Base-by-base conservation (phyloP, 2,797 vertebrate species). In the Esox lucius region DNA sequence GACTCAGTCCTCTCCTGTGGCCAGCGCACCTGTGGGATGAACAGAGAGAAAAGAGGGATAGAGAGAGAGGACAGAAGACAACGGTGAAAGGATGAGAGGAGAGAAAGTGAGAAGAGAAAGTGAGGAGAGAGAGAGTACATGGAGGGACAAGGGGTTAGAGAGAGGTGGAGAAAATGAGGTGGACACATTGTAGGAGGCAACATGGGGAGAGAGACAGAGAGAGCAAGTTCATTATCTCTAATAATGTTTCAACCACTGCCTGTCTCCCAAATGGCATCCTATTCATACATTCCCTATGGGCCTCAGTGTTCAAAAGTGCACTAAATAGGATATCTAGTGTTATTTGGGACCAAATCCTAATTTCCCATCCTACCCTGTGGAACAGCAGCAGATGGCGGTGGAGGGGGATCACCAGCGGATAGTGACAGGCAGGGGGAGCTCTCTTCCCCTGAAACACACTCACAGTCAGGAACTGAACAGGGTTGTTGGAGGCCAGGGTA, bases 331-430 rank as follows among this genome's bases (percentile, higher is more conserved):
- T n/a, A 61, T 61, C n/a, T 19, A n/a, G 56, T 13, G 11, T 61
- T 24, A 26, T 26, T 61, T 59, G n/a, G 7, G 56, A 59, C n/a
- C 11, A 24, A 22, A 11, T 9, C 8, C 8, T 61, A 1, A 12
- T 26, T 61, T 61, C 22, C 56, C 17, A 16, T n/a, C 90, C 35
- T 90, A 95, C 94, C 93, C 94, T 90, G 86, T 95, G 91, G 78
- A 94, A 94, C 70, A 95, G 91, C 77, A 94, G 90, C 82, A 94
- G 89, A 86, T 94, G 93, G 17, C 90, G 92, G 81, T 91, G 92
- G 42, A 92, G 87, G 77, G 92, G 90, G 51, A 90, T 93, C 91
- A 94, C 94, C 83, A 95, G 90, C 0, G 92, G 94, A 88, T 94
- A 93, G 80, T 91, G 90, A 77, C 93, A 94, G 87, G 81, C 87